These are phyloP conservation scores for Cryptocephalus moraei DNA, from an alignment of 2,888 invertebrate genomes.

Conservation along the genomic window DNA sequence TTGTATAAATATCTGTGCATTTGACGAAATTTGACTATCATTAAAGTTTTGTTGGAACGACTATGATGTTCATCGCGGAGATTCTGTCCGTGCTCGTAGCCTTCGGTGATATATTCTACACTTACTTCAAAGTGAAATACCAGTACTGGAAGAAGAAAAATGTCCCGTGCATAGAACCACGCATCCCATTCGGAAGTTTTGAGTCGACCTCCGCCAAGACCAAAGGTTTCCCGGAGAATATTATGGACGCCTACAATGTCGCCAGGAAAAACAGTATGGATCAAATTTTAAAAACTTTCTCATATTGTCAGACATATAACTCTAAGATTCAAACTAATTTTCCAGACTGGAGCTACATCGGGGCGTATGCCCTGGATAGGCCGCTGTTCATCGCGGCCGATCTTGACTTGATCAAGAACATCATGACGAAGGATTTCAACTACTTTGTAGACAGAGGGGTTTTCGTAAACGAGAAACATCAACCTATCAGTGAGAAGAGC, in stretches of 20 bases:
- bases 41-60: too few relatives aligned
- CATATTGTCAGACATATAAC: too few relatives aligned
- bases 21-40: too few relatives aligned
- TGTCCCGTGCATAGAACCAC: conserved; percentile 3
- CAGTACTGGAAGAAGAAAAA: conserved; percentile 4
- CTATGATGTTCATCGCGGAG: too few relatives aligned
- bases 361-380: conserved; percentile 31
- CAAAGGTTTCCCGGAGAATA: background rate
- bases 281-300: too few relatives aligned
- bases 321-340: background rate
- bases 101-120: background rate
- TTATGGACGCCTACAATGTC: background rate
- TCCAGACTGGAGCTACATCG: conserved; percentile 14
- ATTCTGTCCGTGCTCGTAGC: background rate
- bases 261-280: background rate
- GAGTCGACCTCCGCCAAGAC: background rate
- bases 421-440: conserved; percentile 47
- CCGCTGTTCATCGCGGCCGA: conserved; percentile 18
- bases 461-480: conserved; percentile 2
- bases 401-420: conserved; percentile 27
- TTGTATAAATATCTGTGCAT: too few relatives aligned
- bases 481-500: conserved; percentile 2
- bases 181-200: conserved; percentile 2
- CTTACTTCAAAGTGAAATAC: background rate
- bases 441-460: conserved; percentile 29